Conservation (phyloP, 92 coral and sea anemone species). For the Phenganax subtilis region DNA sequence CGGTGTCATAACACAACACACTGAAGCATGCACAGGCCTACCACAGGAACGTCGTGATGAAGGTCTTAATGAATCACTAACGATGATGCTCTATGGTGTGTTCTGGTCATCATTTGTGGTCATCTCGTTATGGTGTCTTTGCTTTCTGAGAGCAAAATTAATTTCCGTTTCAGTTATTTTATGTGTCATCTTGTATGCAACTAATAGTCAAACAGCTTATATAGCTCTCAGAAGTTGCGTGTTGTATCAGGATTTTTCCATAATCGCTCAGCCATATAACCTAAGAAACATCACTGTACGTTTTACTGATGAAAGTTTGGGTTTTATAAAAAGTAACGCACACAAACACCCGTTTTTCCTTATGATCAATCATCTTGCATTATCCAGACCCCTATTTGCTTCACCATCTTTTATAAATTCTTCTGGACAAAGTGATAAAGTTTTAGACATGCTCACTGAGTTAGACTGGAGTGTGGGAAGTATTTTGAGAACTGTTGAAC, state of each 20-base stretch:
- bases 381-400: conserved; percentile 61
- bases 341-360: conserved; percentile 61
- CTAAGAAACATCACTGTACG: conserved; percentile 71
- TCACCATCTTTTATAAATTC: conserved; percentile 55
- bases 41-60: conserved; percentile 1
- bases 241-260: conserved; percentile 55
- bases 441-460: conserved; percentile 60
- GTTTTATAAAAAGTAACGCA: conserved; percentile 49
- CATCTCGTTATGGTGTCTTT: conserved; percentile 44
- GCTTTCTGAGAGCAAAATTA: conserved; percentile 21
- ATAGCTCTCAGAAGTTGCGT: conserved; percentile 73
- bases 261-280: conserved; percentile 75
- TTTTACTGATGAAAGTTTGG: conserved; percentile 73
- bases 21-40: conserved; percentile 45
- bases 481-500: conserved; percentile 50
- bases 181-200: conserved; percentile 23
- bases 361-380: conserved; percentile 61
- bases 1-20: conserved; percentile 77
- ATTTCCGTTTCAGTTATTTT: conserved; percentile 24
- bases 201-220: conserved; percentile 46
- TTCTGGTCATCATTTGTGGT: conserved; percentile 25
- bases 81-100: conserved; percentile 38
- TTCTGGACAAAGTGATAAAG: conserved; percentile 37
- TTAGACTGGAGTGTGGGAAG: conserved; percentile 92
- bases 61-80: conserved; percentile 23